Evolutionary conservation across 2,113 vertebrate genomes (phyloP), one percentile per base, ranked within the genome.

Genomic region (Stigmatopora argus): DNA sequence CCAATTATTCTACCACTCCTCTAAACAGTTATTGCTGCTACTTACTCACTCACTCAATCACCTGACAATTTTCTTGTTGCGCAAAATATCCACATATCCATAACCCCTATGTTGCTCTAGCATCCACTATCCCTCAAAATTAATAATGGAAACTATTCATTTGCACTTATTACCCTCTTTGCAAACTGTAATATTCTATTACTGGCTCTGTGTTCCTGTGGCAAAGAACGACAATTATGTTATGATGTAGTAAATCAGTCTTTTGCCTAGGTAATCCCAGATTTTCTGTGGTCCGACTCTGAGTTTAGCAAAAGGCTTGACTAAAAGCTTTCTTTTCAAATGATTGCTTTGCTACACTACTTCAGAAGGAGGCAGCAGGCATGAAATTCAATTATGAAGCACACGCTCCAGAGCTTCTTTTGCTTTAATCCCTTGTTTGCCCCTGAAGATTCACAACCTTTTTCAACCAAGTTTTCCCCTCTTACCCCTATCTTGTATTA

Each of bases 311-410:
- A 73, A 89, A 79, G 77, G 58, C 74, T 85, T 89, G 86, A 89
- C 84, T 83, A 88, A 89, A 86, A 89, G 90, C 85, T 89, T 87
- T 90, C 75, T 83, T 91, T 94, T 95, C 94, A 92, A 90, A 86
- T 96, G 95, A 95, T 91, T 76, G 94, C 94, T 91, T 94, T 92
- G 78, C 19, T 95, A 93, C 93, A 93, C 94, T 73, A 95, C 94
- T 96, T 97, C 95, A 98, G 93, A 98, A 90, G 86, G 78, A 92
- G 90, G 86, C 92, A 90, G 89, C 65, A 70, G 92, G 94, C 93
- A 91, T 95, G 93, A 96, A 96, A 96, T 94, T 93, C 85, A 94
- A 95, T 97, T 93, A 95, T 83, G 83, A 75, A 71, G 90, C 93
- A 90, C 92, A 90, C 87, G 84, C 87, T 91, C 85, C 56, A 80